Base-by-base conservation (phyloP, 2,113 vertebrate species). In the Seriola quinqueradiata region DNA sequence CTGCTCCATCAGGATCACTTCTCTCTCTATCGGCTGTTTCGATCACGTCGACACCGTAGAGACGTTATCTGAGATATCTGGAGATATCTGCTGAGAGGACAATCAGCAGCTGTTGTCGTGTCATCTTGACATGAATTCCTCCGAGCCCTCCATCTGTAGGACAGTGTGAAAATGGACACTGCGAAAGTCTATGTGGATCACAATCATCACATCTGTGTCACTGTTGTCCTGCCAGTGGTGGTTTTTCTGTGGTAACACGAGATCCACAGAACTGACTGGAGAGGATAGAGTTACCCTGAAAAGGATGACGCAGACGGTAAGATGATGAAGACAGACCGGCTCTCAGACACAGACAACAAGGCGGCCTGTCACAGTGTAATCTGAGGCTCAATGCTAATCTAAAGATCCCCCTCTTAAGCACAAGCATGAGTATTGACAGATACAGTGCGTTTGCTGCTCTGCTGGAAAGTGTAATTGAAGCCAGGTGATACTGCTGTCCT, bases 291-390 rank as follows among this genome's bases (percentile, higher is more conserved):
- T 82, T 88, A 67, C 79, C 32, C 36, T 71, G 75, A 79, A 85
- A 88, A 48, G 54, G 70, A 85, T 72, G 66, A 82, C 66, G 68
- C 28, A 57, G 48, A 88, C 78, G 69, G 70, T 79, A 72, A 61
- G 71, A 58, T 71, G 40, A 57, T 52, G 40, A 69, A 68, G 63
- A 69, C 63, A 72, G 55, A 68, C 17, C 14, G 36, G 81, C 75
- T 72, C 34, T 52, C 44, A 48, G 78, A 46, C 48, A 38, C 5
- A 6, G 13, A 63, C 57, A 17, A 12, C 25, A 8, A 42, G 48
- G 48, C 76, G 57, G 50, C 38, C 21, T 55, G 40, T 48, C 48
- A 44, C 58, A 16, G 32, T 65, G 70, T 86, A 75, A 82, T 70
- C 69, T 78, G 8, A 84, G 44, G 59, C 74, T 63, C 54, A 75